These are phyloP conservation scores for Spodoptera frugiperda DNA, from an alignment of 1,140 invertebrate species.

Conservation along the genomic window DNA sequence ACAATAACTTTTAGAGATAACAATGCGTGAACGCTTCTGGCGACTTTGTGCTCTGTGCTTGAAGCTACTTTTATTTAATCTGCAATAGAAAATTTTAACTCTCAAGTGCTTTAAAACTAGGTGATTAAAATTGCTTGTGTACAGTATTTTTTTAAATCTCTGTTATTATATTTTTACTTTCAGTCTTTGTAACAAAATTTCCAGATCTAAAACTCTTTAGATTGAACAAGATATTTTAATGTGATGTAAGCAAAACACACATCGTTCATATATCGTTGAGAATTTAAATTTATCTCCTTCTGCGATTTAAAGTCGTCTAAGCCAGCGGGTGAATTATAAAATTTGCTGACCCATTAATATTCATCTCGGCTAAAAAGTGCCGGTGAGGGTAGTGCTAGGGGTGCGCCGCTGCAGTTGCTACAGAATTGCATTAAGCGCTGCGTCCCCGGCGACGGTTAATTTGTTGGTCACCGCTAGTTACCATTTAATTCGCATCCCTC, in stretches of 20 bases:
- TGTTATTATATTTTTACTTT: too few relatives aligned
- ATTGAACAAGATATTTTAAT: neutral
- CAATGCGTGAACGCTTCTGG: too few relatives aligned
- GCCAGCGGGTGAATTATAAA: constrained; percentile 29
- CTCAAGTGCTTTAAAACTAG: too few relatives aligned
- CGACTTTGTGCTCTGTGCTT: too few relatives aligned
- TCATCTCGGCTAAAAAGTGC: constrained; percentile 47
- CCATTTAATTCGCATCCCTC: constrained; percentile 50
- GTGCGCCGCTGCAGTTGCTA: constrained; percentile 20
- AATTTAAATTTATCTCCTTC: constrained; percentile 5
- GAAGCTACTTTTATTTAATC: too few relatives aligned
- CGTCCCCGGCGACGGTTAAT: constrained; percentile 52
- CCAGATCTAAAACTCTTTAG: too few relatives aligned
- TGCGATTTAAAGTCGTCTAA: constrained; percentile 33
- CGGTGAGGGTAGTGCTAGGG: neutral
- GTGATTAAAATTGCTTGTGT: too few relatives aligned
- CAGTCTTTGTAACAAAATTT: too few relatives aligned
- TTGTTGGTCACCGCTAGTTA: constrained; percentile 55
- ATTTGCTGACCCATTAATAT: constrained; percentile 42
- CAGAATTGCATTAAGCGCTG: constrained; percentile 52
- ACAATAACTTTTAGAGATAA: too few relatives aligned
- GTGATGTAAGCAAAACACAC: neutral
- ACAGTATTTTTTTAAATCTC: too few relatives aligned
- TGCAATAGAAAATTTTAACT: too few relatives aligned
- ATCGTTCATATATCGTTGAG: neutral